Base-by-base conservation (phyloP, 2,888 invertebrate species). In the Lepidocyrtinus sp. region DNA sequence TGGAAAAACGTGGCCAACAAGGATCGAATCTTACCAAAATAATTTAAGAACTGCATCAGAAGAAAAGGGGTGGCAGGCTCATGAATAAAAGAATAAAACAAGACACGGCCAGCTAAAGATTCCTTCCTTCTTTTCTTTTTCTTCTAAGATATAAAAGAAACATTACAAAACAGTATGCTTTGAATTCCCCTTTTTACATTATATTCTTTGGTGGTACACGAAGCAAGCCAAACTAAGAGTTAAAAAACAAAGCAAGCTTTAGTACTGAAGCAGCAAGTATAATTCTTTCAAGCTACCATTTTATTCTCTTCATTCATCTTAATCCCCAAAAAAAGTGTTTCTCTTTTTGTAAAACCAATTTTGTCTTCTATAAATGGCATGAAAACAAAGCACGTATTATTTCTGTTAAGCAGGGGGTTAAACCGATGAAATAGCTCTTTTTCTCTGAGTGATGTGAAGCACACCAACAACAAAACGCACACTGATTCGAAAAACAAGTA, bases 331-430 rank as follows among this genome's bases (percentile, higher is more conserved):
- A 71, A 71, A 71, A 61, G 59, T 62, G 62, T 71, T 62, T 26
- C n/a, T 26, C n/a, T 62, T 46, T 45, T 72, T 72, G 45, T 25
- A 62, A 26, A 25, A 26, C 25, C 73, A 73, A 65, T 55, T 73
- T 63, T 27, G 5, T 67, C 67, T 62, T 62, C 77, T 72, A 77
- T 71, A 77, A 70, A 64, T 55, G 77, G 77, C 70, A 71, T 45
- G 64, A 76, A 68, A 72, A 59, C 27, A 68, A 76, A 59, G 70
- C 63, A 69, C 62, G 70, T 70, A 76, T 69, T 63, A 61, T 62
- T 62, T 64, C 64, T 64, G 36, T 55, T 27, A 62, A 63, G 27
- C 63, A 46, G 70, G 69, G 61, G 76, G 70, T 64, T 63, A 76
- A 76, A 70, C 55, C 63, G 64, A 62, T 69, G 62, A 70, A 76